phyloP scores from a whole-genome alignment of 2,888 invertebrate genomes.

The Balanococcus diminutus region DNA sequence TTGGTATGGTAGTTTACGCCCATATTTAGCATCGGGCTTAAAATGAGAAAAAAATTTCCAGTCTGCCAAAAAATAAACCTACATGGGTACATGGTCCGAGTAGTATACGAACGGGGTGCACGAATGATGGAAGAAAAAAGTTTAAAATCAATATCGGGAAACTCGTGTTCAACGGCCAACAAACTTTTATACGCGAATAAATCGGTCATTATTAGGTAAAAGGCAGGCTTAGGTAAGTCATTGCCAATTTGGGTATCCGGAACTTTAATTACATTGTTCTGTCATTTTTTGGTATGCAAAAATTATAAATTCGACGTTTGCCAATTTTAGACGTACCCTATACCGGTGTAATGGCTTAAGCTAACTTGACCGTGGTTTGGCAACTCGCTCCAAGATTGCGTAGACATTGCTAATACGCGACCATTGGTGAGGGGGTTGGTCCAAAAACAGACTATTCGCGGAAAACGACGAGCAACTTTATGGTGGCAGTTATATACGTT shows the following conservation, averaged over 20 bases:
- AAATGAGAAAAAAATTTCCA: not conserved
- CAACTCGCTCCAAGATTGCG: slow-evolving; percentile 42
- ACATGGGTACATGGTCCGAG: not conserved
- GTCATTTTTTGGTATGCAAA: slow-evolving; percentile 15
- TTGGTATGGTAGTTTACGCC: not conserved
- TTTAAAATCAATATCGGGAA: not conserved
- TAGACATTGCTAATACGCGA: slow-evolving; percentile 29
- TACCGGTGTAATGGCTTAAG: slow-evolving; percentile 39
- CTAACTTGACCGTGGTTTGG: slow-evolving; percentile 51
- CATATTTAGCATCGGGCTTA: not conserved
- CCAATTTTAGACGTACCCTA: slow-evolving; percentile 36
- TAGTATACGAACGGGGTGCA: not conserved
- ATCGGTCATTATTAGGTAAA: slow-evolving; percentile 12
- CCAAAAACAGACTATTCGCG: slow-evolving; percentile 23
- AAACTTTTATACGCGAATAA: slow-evolving; percentile 11
- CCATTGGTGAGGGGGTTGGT: not conserved
- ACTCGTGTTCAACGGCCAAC: slow-evolving; percentile 2
- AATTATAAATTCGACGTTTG: slow-evolving; percentile 35
- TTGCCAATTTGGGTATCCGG: not conserved
- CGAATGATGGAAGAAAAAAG: not conserved
- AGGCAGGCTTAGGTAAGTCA: slow-evolving; percentile 8
- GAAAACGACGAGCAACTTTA: slow-evolving; percentile 41
- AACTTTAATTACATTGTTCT: slow-evolving; percentile 38
- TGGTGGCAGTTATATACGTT: slow-evolving; percentile 49
- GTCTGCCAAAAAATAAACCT: not conserved